Evolutionary conservation across 2,888 invertebrate species (phyloP), one percentile per base, ranked within the genome.

Genomic region (Hydraecia micacea): DNA sequence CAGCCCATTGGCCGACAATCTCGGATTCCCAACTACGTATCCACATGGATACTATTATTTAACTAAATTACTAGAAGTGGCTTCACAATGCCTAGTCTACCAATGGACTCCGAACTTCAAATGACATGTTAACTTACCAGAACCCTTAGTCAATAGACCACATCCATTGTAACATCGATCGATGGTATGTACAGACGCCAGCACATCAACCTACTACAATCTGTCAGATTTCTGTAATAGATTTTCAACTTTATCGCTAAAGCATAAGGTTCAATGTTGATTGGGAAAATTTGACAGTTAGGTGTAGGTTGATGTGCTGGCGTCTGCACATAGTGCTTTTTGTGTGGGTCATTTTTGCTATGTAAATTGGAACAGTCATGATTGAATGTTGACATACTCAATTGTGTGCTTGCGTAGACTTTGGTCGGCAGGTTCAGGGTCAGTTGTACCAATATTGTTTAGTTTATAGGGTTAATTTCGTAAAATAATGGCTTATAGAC

Each of bases 351-450:
- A 71, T 80, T 80, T 76, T 73, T 52, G 70, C 42, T 71, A 62
- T 67, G 67, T 73, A 68, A 83, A 83, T 83, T 80, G 81, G 68
- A 62, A 49, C 65, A 65, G 39, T 25, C 49, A 55, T 71, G 71
- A 80, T 77, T 68, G 83, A 83, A 69, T 84, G 73, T 80, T 84
- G 73, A 74, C 73, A 69, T 66, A 42, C 46, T 71, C 80, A 83
- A 80, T 84, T 84, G 71, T 77, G 52, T 28, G 25, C 32, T 5
- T 79, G 42, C 7, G 66, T 73, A 75, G 84, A 84, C 84, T 84
- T 80, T 81, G 81, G 25, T 49, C 72, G 8, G 25, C 32, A 71
- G 15, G 52, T 39, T 80, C 36, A 52, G 9, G 77, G 66, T 32
- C 55, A 55, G n/a, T 8, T 65, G 46, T 73, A 67, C 32, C 62